phyloP scores from a whole-genome alignment of 2,113 vertebrate species.

The Callipepla squamata region DNA sequence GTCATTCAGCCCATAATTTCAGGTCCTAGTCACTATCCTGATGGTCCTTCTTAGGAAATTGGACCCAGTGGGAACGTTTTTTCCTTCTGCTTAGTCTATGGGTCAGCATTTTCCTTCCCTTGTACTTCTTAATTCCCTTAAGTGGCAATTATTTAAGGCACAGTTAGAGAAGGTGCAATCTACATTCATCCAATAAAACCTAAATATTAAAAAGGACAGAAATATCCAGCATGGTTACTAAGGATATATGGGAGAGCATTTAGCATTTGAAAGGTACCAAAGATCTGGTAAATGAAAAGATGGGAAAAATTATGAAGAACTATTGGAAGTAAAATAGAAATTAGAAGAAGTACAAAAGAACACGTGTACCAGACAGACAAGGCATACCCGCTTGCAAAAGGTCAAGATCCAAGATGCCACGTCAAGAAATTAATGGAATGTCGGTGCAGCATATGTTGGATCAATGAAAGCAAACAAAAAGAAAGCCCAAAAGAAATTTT shows the following conservation, averaged over 20 bases:
- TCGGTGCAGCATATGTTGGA: neutral
- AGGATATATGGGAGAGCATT: constrained; percentile 77
- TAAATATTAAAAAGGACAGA: constrained; percentile 82
- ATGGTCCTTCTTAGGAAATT: constrained; percentile 80
- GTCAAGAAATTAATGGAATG: constrained; percentile 49
- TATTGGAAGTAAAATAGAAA: constrained; percentile 64
- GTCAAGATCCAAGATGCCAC: constrained; percentile 61
- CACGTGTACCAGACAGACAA: constrained; percentile 54
- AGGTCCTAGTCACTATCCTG: constrained; percentile 71
- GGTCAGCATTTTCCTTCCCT: constrained; percentile 81
- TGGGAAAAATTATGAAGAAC: constrained; percentile 60
- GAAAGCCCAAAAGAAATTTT: constrained; percentile 39
- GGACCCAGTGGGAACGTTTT: constrained; percentile 80
- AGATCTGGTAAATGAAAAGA: constrained; percentile 61
- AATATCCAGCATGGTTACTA: constrained; percentile 75
- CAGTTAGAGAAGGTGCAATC: constrained; percentile 78
- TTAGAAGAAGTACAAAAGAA: constrained; percentile 61
- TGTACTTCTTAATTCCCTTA: constrained; percentile 82
- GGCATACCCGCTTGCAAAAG: constrained; percentile 63
- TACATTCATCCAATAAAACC: constrained; percentile 82
- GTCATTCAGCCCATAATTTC: constrained; percentile 76
- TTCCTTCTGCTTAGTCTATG: constrained; percentile 75
- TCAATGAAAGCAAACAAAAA: constrained; percentile 60
- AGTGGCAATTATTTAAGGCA: constrained; percentile 83
- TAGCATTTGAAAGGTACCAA: constrained; percentile 73